Conservation (phyloP, 2,797 vertebrate species). For the Xyrichtys novacula region DNA sequence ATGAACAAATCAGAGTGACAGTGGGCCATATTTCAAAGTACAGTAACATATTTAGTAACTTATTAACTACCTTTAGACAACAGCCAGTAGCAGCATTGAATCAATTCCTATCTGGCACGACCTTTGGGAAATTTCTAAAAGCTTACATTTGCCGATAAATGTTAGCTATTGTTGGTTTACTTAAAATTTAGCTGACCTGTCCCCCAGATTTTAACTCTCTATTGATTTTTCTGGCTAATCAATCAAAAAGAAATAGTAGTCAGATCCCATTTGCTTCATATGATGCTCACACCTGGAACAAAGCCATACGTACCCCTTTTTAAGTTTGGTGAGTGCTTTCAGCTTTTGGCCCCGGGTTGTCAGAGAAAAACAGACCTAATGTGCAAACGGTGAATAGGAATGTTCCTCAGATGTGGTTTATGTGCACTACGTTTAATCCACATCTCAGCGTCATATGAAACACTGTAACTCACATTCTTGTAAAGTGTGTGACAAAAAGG, state of each 20-base stretch:
- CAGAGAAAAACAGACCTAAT: not conserved
- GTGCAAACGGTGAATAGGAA: not conserved
- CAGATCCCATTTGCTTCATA: not conserved
- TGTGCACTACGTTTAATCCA: not conserved
- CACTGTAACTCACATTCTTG: conserved; percentile 17
- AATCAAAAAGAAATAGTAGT: not conserved
- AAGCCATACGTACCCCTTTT: not conserved
- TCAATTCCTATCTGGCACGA: not conserved
- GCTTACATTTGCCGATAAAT: too few relatives aligned
- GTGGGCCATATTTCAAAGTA: not conserved
- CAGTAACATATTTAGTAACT: not conserved
- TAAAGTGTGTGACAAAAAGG: conserved; percentile 13
- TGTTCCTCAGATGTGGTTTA: conserved; percentile 9
- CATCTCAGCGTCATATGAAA: conserved; percentile 8
- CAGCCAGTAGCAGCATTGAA: not conserved
- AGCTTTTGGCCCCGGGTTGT: not conserved
- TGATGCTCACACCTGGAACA: not conserved
- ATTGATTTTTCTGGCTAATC: not conserved
- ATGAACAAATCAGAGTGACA: not conserved
- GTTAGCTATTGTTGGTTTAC: not conserved
- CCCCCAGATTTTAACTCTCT: not conserved
- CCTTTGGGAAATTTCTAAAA: not conserved
- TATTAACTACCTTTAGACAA: not conserved
- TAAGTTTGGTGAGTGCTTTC: not conserved
- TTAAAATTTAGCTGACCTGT: not conserved